phyloP scores from a whole-genome alignment of 2,888 invertebrate species.

The Chironomus riparius region DNA sequence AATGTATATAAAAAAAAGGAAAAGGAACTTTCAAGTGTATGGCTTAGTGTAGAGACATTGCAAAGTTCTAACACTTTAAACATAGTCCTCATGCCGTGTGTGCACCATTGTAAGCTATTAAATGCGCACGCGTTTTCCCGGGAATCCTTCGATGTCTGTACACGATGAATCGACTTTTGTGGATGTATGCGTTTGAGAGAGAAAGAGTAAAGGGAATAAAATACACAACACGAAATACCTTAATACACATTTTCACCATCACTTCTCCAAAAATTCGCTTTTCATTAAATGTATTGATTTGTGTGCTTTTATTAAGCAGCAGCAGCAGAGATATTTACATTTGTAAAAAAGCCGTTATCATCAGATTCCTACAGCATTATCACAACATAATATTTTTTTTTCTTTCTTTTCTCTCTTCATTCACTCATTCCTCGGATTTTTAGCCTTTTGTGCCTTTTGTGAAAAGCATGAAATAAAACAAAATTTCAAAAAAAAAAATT shows the following conservation, averaged over 20 bases:
- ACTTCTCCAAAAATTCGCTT: conserved; percentile 5
- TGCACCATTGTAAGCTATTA: neutral
- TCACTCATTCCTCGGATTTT: neutral
- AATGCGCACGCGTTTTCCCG: conserved; percentile 25
- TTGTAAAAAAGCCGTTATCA: neutral
- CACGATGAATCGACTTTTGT: neutral
- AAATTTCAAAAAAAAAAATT: neutral
- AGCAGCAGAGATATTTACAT: conserved; percentile 1
- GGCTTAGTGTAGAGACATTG: conserved; percentile 7
- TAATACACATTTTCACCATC: neutral
- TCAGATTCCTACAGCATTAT: neutral
- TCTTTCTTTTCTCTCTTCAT: neutral
- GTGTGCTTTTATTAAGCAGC: conserved; percentile 1
- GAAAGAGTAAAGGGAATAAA: no score
- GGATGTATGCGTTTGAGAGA: neutral
- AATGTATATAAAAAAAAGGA: neutral
- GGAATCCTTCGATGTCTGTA: conserved; percentile 9
- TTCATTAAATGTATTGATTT: conserved; percentile 27
- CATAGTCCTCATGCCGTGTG: neutral
- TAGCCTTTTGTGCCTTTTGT: neutral
- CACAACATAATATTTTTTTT: neutral
- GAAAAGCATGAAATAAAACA: neutral
- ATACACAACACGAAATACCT: conserved; percentile 5
- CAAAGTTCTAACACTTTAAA: conserved; percentile 16
- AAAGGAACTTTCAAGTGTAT: neutral